Percentiles rank a stretch among this genome's conserved stretches.
Evolutionary conservation across 1,140 invertebrate species (phyloP).

Genomic region (Drosophila sulfurigaster): DNA sequence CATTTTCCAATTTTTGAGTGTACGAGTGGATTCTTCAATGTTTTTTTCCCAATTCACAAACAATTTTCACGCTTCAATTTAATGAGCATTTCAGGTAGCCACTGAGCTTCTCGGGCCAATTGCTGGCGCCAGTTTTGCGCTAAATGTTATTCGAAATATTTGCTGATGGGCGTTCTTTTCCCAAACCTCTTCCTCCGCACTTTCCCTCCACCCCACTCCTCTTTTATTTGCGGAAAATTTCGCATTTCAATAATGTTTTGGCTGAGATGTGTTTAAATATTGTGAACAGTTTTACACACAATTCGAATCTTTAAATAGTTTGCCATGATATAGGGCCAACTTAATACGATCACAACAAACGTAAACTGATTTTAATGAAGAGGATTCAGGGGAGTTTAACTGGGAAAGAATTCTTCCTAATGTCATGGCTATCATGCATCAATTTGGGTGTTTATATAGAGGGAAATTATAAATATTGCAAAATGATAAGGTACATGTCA

Average conservation of each 20-base stretch:
- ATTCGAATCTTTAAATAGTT: constrained; percentile 28
- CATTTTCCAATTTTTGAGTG: constrained; percentile 46
- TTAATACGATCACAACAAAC: neutral
- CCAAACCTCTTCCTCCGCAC: neutral
- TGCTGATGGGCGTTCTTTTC: constrained; percentile 35
- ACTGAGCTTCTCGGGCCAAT: constrained; percentile 42
- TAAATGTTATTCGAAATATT: constrained; percentile 81
- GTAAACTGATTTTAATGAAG: no score
- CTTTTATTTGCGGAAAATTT: constrained; percentile 64
- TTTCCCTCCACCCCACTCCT: neutral
- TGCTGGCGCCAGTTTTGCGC: constrained; percentile 72
- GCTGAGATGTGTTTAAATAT: constrained; percentile 35
- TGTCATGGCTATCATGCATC: no score
- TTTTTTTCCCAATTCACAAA: constrained; percentile 56
- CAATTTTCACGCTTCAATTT: constrained; percentile 68
- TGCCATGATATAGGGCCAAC: constrained; percentile 5
- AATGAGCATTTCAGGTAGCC: constrained; percentile 74
- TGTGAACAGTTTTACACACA: constrained; percentile 40
- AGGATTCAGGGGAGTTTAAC: neutral
- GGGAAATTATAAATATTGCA: no score
- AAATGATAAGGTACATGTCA: no score
- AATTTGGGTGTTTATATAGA: no score
- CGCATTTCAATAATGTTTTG: constrained; percentile 14
- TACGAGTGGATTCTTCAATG: constrained; percentile 36
- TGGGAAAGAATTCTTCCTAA: no score